phyloP scores from a whole-genome alignment of 2,797 vertebrate genomes.

The Acipenser oxyrinchus region DNA sequence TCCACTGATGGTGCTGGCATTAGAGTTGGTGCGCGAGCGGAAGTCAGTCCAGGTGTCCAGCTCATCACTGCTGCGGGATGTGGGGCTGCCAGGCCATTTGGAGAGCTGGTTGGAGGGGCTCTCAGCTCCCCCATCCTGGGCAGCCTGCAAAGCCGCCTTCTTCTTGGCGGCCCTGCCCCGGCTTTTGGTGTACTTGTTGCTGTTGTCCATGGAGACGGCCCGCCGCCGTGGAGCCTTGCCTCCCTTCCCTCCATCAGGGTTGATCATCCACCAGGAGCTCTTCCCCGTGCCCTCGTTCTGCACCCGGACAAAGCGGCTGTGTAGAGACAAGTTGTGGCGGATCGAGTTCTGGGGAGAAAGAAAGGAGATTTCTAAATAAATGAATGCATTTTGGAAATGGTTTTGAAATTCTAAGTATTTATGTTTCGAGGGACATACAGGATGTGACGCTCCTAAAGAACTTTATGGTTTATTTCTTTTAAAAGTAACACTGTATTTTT shows the following conservation, averaged over 20 bases:
- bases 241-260: slow-evolving; percentile 88
- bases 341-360: slow-evolving; percentile 81
- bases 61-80: slow-evolving; percentile 78
- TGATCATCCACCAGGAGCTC: slow-evolving; percentile 98
- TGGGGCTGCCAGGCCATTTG: slow-evolving; percentile 89
- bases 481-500: no score
- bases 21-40: slow-evolving; percentile 87
- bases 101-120: slow-evolving; percentile 68
- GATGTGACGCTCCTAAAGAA: no score
- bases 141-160: slow-evolving; percentile 60
- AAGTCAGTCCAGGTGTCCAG: slow-evolving; percentile 88
- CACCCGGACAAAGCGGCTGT: slow-evolving; percentile 90
- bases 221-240: slow-evolving; percentile 83
- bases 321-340: slow-evolving; percentile 91
- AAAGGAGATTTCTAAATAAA: slow-evolving; percentile 12
- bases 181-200: slow-evolving; percentile 84
- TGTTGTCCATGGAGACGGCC: slow-evolving; percentile 81
- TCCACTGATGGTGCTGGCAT: slow-evolving; percentile 82
- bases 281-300: slow-evolving; percentile 95
- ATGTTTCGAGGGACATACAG: no score
- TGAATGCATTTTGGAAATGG: no score
- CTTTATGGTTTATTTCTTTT: no score
- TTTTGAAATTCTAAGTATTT: no score
- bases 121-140: slow-evolving; percentile 57
- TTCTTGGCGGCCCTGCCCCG: slow-evolving; percentile 84